Base-by-base conservation (phyloP, 2,888 invertebrate genomes). In the Nezara viridula region DNA sequence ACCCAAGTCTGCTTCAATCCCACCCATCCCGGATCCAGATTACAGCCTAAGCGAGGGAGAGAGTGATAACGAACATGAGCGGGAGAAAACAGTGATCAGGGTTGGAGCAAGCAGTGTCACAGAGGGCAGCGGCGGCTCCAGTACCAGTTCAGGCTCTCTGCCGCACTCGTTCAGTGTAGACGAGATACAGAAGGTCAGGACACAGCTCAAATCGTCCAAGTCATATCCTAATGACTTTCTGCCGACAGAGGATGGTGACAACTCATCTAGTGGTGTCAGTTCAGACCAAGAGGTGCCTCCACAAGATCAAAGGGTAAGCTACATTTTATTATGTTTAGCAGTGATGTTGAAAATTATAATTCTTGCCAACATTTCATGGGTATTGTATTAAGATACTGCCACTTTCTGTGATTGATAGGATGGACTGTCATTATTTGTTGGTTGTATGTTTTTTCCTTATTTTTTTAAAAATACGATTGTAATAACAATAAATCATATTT, bases 1-100 rank as follows among this genome's bases (percentile, higher is more conserved):
- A 89, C 89, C 90, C 32, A 85, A 90, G 60, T 90, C 90, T 52
- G 91, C 91, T 32, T 95, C 95, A 1, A 90, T 89, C 49, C 96
- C 98, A 16, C 96, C 97, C n/a, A 98, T 98, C 91, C 98, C 98
- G 0, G 98, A 98, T 92, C 98, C 98, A 0, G 98, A 98, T 93
- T 98, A 98, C 93, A 97, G 97, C 92, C 95, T 97, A 93, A 97
- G 96, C 91, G 97, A 97, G 92, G 96, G 96, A 0, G 97, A 97
- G 92, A 96, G 96, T 91, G 94, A 94, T 90, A 94, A 93, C 86
- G 50, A 49, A 19, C 49, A 44, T 7, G 92, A 92, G 55, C 92
- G 92, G 16, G 91, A 91, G 81, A 91, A 91, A 40, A 90, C 90
- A 14, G 90, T 91, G 16, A 90, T 90, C 55, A 86, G 90, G 44